Evolutionary conservation across 2,113 vertebrate species (phyloP).

Genomic region (Leucoraja erinaceus): DNA sequence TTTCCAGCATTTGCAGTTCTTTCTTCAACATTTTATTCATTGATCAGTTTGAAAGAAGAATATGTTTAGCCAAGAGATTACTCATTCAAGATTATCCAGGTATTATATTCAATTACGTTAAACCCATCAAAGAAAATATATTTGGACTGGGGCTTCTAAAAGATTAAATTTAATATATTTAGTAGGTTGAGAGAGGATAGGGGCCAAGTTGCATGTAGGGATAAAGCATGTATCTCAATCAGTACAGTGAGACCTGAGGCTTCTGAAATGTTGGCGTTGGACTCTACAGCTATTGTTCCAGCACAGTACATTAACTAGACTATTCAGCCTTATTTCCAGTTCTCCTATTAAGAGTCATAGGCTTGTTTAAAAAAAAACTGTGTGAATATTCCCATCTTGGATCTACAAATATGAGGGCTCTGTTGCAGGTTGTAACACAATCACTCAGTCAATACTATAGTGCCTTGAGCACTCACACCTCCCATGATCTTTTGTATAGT

Average conservation of each 20-base stretch:
- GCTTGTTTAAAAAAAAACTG: too few species aligned
- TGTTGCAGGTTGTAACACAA: not conserved
- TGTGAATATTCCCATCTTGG: not conserved
- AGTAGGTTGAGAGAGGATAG: not conserved
- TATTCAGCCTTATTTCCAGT: not conserved
- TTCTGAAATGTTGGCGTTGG: not conserved
- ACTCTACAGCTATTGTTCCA: not conserved
- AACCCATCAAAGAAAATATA: not conserved
- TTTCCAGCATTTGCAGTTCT: too few species aligned
- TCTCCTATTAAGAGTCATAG: not conserved
- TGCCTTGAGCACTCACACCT: not conserved
- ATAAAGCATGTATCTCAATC: not conserved
- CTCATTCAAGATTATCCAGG: not conserved
- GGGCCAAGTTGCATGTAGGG: too few species aligned
- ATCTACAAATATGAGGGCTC: not conserved
- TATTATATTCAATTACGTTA: not conserved
- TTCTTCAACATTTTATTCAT: too few species aligned
- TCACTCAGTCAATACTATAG: not conserved
- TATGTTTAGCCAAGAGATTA: not conserved
- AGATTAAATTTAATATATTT: not conserved
- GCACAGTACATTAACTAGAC: not conserved
- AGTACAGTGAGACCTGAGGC: not conserved
- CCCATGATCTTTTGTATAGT: not conserved
- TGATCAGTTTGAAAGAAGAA: not conserved
- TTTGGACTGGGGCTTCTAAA: not conserved